These are phyloP conservation scores for Lophotis ruficrista DNA, from an alignment of 2,113 vertebrate species.

Conservation along the genomic window DNA sequence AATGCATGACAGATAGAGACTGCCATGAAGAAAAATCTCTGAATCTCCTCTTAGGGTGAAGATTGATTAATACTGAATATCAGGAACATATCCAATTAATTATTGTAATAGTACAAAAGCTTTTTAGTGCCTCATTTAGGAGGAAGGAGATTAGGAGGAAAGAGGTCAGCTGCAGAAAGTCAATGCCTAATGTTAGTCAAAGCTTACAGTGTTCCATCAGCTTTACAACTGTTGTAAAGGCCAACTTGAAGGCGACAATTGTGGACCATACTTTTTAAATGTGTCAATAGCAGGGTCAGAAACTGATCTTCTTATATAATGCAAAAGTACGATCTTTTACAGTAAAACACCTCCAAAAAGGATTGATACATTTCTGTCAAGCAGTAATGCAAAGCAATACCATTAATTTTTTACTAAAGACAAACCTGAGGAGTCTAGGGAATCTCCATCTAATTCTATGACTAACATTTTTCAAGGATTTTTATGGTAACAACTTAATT, in stretches of 20 bases:
- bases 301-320: not conserved
- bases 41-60: not conserved
- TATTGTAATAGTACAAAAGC: not conserved
- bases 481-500: not conserved
- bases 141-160: not conserved
- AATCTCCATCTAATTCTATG: not conserved
- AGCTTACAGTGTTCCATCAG: not conserved
- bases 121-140: not conserved
- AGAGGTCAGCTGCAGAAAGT: not conserved
- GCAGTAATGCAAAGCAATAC: not conserved
- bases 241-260: not conserved
- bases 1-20: not conserved
- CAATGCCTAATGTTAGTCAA: not conserved
- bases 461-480: not conserved
- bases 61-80: not conserved
- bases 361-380: not conserved
- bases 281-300: not conserved
- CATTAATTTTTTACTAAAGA: not conserved
- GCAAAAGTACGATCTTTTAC: not conserved
- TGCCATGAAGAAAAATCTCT: not conserved
- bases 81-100: not conserved
- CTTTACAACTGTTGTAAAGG: not conserved
- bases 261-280: not conserved
- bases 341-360: not conserved
- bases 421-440: not conserved